A percentile compares a stretch with the other conserved stretches of the same genome.
phyloP scores from a whole-genome alignment of 1,140 invertebrate species.

The Lasioglossum baleicum region DNA sequence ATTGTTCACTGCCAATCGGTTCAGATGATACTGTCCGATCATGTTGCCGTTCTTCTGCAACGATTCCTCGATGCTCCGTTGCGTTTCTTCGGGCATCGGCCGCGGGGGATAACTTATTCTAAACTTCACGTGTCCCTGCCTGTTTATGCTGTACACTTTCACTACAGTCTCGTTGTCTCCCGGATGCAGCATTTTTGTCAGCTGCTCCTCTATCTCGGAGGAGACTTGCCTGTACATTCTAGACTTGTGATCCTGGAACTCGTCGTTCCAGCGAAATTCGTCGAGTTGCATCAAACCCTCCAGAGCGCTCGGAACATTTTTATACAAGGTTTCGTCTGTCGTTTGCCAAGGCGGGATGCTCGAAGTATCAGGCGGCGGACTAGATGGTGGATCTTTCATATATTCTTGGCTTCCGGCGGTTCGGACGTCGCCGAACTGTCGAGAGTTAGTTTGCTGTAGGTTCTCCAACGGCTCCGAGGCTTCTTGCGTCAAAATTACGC shows the following conservation, averaged over 20 bases:
- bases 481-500: constrained; percentile 81
- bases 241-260: constrained; percentile 82
- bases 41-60: constrained; percentile 65
- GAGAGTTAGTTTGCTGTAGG: constrained; percentile 58
- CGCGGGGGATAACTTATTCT: constrained; percentile 72
- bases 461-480: constrained; percentile 75
- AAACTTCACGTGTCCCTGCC: constrained; percentile 72
- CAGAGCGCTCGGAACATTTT: constrained; percentile 84
- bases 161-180: constrained; percentile 73
- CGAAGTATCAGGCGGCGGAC: constrained; percentile 78
- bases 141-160: constrained; percentile 83
- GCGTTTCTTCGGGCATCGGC: constrained; percentile 63
- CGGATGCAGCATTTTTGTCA: constrained; percentile 77
- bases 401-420: constrained; percentile 73
- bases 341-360: constrained; percentile 76
- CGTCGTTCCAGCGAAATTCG: constrained; percentile 83
- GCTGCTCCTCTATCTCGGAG: constrained; percentile 80
- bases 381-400: constrained; percentile 74
- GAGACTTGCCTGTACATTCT: constrained; percentile 83
- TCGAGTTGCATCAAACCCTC: constrained; percentile 85
- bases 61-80: constrained; percentile 70
- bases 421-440: constrained; percentile 66
- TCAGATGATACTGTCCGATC: constrained; percentile 71
- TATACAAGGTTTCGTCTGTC: constrained; percentile 77
- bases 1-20: constrained; percentile 65